Conservation (phyloP, 2,888 invertebrate species). For the Cancer borealis region DNA sequence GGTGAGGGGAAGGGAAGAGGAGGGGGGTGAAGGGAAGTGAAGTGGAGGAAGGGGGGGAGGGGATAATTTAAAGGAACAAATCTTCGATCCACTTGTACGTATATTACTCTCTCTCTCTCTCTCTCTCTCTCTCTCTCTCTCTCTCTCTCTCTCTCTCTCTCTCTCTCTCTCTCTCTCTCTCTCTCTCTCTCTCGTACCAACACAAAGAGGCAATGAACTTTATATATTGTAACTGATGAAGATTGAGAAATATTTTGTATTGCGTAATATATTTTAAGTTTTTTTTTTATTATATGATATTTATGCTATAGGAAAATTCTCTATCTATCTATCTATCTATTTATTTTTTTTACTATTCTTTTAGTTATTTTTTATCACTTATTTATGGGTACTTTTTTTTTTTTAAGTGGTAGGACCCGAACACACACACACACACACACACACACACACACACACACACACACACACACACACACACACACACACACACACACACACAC, state of each 20-base stretch:
- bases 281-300: too few relatives aligned
- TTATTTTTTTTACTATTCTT: neutral
- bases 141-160: constrained; percentile 11
- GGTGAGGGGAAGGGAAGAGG: neutral
- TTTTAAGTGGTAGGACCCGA: neutral
- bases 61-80: constrained; percentile 11
- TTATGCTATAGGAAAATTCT: neutral
- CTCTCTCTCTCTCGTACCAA: neutral
- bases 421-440: constrained; percentile 12
- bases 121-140: neutral
- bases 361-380: neutral
- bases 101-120: neutral
- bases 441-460: neutral
- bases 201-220: too few relatives aligned
- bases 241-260: too few relatives aligned
- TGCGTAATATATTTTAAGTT: neutral
- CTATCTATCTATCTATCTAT: too few relatives aligned
- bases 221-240: too few relatives aligned
- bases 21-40: neutral
- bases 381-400: too few relatives aligned
- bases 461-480: neutral
- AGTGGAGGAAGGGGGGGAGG: too few relatives aligned
- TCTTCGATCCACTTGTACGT: neutral
- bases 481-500: constrained; percentile 8
- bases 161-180: constrained; percentile 20